These are phyloP conservation scores for Oncorhynchus clarkii DNA, from an alignment of 2,113 vertebrate species.

Conservation along the genomic window DNA sequence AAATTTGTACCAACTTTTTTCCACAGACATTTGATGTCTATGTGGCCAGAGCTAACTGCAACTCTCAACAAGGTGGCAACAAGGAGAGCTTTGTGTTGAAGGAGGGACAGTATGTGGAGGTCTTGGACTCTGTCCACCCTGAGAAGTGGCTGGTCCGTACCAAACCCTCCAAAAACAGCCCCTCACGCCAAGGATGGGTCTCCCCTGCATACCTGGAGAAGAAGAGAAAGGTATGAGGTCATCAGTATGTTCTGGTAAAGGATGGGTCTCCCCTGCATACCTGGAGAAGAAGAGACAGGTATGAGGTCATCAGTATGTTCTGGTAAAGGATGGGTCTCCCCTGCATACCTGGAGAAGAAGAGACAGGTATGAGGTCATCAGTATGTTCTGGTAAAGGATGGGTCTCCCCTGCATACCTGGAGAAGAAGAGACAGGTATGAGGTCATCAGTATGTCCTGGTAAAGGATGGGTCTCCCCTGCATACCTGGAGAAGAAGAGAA, in stretches of 20 bases:
- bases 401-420: conserved; percentile 85
- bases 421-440: conserved; percentile 89
- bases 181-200: conserved; percentile 92
- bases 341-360: conserved; percentile 91
- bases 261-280: conserved; percentile 71
- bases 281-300: conserved; percentile 94
- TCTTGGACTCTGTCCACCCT: conserved; percentile 90
- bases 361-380: conserved; percentile 77
- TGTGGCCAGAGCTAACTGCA: conserved; percentile 88
- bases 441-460: not conserved
- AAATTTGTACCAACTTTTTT: not conserved
- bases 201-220: conserved; percentile 95
- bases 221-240: conserved; percentile 82
- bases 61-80: conserved; percentile 73
- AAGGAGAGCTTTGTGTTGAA: conserved; percentile 86
- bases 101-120: conserved; percentile 94
- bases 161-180: conserved; percentile 90
- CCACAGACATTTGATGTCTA: conserved; percentile 92
- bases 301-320: not conserved
- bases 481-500: conserved; percentile 91
- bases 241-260: not conserved
- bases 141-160: conserved; percentile 93
- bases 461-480: not conserved
- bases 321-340: not conserved
- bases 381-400: not conserved